Conservation (phyloP, 2,888 invertebrate species). For the Tubiluchus corallicola region DNA sequence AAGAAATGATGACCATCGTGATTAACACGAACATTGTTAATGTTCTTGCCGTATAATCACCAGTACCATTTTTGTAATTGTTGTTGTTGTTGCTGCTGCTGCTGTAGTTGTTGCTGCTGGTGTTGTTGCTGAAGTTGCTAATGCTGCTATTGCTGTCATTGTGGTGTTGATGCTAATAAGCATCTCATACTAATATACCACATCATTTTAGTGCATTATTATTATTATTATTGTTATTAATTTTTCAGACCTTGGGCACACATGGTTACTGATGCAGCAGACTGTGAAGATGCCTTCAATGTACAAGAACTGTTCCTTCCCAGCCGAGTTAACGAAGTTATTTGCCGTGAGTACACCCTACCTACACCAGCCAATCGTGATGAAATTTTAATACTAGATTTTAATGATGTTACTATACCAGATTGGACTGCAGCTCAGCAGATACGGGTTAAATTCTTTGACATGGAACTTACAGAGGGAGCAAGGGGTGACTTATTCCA, state of each 20-base stretch:
- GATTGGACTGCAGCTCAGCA: slow-evolving; percentile 15
- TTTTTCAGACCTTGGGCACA: slow-evolving; percentile 16
- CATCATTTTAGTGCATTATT: too few species aligned
- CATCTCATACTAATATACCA: too few species aligned
- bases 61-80: neutral
- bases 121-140: slow-evolving; percentile 10
- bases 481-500: slow-evolving; percentile 15
- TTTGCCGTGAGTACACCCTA: slow-evolving; percentile 15
- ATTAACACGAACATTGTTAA: too few species aligned
- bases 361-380: neutral
- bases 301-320: slow-evolving; percentile 12
- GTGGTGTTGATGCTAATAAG: slow-evolving; percentile 11
- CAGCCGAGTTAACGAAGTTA: slow-evolving; percentile 9
- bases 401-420: slow-evolving; percentile 9
- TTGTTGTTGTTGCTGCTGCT: slow-evolving; percentile 4
- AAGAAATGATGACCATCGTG: too few species aligned
- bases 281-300: slow-evolving; percentile 15
- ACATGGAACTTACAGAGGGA: slow-evolving; percentile 16
- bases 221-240: slow-evolving; percentile 12
- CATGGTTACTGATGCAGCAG: slow-evolving; percentile 13
- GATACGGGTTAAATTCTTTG: slow-evolving; percentile 16
- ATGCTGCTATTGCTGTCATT: slow-evolving; percentile 8
- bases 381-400: slow-evolving; percentile 11
- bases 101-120: slow-evolving; percentile 5
- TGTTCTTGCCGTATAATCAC: neutral